These are phyloP conservation scores for Dicrostonyx torquatus DNA, from an alignment of 2,797 vertebrate genomes.

Conservation along the genomic window DNA sequence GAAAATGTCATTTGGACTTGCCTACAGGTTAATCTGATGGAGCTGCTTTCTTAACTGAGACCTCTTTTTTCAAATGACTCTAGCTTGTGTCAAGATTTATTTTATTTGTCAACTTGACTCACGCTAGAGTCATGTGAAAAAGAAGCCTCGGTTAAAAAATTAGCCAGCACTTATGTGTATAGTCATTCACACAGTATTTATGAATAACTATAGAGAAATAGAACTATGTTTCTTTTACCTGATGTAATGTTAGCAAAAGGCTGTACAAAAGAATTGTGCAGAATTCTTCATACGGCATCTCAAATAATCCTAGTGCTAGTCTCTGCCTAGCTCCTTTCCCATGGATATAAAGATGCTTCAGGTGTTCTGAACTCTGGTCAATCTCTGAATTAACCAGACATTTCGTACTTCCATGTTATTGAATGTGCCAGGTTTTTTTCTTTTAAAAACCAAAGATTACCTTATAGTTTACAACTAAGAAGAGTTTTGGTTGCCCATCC, in stretches of 20 bases:
- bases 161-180: neutral
- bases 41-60: neutral
- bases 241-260: neutral
- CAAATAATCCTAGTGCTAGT: neutral
- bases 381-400: neutral
- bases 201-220: slow-evolving; percentile 12
- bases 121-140: too few species aligned
- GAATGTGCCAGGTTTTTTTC: neutral
- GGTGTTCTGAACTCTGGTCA: neutral
- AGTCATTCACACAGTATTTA: slow-evolving; percentile 29
- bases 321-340: neutral
- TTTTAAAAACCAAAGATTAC: neutral
- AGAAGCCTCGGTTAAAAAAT: too few species aligned
- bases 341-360: neutral
- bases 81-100: neutral
- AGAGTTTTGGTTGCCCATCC: neutral
- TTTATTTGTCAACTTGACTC: too few species aligned
- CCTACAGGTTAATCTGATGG: neutral
- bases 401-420: neutral
- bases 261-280: neutral
- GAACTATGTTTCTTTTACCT: neutral
- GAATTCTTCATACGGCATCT: neutral
- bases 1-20: neutral
- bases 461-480: neutral
- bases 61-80: neutral